A percentile compares a stretch with the other conserved stretches of the same genome.
phyloP scores from a whole-genome alignment of 2,797 vertebrate genomes.

The Alcedo quadribrachys region DNA sequence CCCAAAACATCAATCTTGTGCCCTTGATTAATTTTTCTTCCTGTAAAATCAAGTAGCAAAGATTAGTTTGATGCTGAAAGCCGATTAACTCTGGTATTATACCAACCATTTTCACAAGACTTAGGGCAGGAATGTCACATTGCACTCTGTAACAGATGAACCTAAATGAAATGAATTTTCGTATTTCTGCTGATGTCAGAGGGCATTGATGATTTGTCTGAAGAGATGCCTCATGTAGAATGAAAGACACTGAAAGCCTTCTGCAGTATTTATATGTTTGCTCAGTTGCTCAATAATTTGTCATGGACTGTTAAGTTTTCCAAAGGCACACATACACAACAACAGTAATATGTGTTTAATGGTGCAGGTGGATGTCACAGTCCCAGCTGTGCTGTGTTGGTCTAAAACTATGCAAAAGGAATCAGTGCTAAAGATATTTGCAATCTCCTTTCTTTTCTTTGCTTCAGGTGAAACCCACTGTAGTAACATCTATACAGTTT shows the following conservation, averaged over 20 bases:
- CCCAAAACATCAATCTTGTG: not conserved
- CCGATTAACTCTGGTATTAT: not conserved
- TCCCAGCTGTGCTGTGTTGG: not conserved
- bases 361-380: not conserved
- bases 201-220: not conserved
- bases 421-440: not conserved
- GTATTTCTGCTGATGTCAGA: not conserved
- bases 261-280: not conserved
- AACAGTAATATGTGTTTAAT: not conserved
- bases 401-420: not conserved
- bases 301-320: not conserved
- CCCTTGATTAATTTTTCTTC: rapidly evolving
- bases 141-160: not conserved
- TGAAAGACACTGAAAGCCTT: not conserved
- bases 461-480: not conserved
- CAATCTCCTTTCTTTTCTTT: not conserved
- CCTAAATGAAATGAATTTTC: not conserved
- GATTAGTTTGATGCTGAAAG: not conserved
- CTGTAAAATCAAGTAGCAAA: not conserved
- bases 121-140: not conserved
- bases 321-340: not conserved
- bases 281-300: not conserved
- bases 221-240: not conserved
- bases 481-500: not conserved
- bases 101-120: not conserved